These are phyloP conservation scores for Itoplectis maculator DNA, from an alignment of 2,888 invertebrate species.

Conservation along the genomic window DNA sequence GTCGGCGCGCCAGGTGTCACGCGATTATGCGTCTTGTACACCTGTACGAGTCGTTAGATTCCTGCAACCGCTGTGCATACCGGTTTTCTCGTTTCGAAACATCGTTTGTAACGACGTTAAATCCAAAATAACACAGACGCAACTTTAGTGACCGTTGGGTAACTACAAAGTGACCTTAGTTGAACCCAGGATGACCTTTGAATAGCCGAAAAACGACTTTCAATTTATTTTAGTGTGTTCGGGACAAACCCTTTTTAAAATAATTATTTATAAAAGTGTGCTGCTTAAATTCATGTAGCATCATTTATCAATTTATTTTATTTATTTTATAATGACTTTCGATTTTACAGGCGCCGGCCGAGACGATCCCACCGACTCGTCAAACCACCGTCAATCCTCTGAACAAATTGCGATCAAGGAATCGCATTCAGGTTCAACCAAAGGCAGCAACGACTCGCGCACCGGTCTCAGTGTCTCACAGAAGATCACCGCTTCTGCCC, in stretches of 20 bases:
- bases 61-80: conserved; percentile 9
- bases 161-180: too few species aligned
- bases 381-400: conserved; percentile 82
- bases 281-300: background rate
- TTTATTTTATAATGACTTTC: background rate
- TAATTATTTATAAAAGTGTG: too few species aligned
- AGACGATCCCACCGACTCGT: conserved; percentile 77
- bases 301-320: background rate
- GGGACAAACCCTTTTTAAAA: too few species aligned
- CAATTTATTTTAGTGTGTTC: too few species aligned
- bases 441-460: conserved; percentile 80
- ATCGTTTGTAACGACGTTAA: background rate
- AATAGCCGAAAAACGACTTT: too few species aligned
- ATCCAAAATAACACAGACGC: too few species aligned
- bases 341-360: conserved; percentile 79
- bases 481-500: conserved; percentile 81
- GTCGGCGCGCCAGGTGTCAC: conserved; percentile 22
- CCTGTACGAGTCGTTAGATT: conserved; percentile 24
- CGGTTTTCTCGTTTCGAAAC: conserved; percentile 51
- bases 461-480: conserved; percentile 75
- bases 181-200: too few species aligned
- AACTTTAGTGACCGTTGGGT: background rate
- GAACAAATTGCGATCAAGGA: conserved; percentile 84
- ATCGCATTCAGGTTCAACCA: conserved; percentile 83
- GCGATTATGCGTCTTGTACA: conserved; percentile 16